Base-by-base conservation (phyloP, 1,140 invertebrate genomes). In the Drosophila trapezifrons region DNA sequence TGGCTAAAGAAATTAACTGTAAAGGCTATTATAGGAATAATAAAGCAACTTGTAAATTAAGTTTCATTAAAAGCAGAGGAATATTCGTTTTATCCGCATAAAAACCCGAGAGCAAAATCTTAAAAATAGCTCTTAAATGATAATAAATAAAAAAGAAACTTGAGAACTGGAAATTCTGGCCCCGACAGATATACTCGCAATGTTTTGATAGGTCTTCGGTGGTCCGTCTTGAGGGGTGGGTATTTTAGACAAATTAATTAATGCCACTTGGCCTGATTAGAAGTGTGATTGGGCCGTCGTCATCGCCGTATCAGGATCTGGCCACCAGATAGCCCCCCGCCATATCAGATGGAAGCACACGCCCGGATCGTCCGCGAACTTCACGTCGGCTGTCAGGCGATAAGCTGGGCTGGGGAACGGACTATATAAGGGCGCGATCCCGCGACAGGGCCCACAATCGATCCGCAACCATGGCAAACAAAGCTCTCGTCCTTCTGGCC, bases 241-340 rank as follows among this genome's bases (percentile, higher is more conserved):
- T 20, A 54, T 58, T 60, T 55, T 32, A 46, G 46, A 78, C 78
- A 86, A 85, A 78, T 85, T 85, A 85, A 85, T 85, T 82, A 86
- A 56, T 70, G 38, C 20, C 82, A 81, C 82, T 81, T 72, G 57
- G 20, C 12, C 55, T 67, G 82, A 85, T 85, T 86, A 82, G 67
- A 81, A 78, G 20, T 49, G 62, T 60, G 79, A 86, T 81, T 63
- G 51, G 38, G 22, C 27, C 55, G 37, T 60, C 49, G 47, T 66
- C 66, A 72, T 49, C 42, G 65, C 66, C 51, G 35, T 76, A 76
- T 76, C 73, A 67, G 73, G 74, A 76, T 69, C 54, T 76, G 63
- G 40, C 35, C 60, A 59, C 13, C 65, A 59, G 73, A 76, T 76
- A 67, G 62, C 17, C 52, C 32, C 32, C 38, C 32, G 25, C 51